These are phyloP conservation scores for Irena cyanogastra DNA, from an alignment of 2,113 vertebrate species.

Conservation along the genomic window DNA sequence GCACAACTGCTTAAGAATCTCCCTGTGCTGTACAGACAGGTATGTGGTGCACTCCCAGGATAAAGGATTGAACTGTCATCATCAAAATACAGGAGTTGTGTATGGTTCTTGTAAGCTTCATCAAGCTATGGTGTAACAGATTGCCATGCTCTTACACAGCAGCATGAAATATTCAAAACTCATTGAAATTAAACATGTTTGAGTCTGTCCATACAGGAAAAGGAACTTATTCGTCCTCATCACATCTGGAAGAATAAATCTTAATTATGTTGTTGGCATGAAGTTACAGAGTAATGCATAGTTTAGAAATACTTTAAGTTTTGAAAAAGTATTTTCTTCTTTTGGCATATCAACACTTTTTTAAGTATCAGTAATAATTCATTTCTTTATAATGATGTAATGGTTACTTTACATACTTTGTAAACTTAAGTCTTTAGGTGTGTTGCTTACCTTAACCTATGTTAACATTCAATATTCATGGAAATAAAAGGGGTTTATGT, in stretches of 20 bases:
- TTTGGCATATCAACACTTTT: neutral
- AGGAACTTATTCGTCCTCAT: neutral
- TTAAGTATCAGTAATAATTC: neutral
- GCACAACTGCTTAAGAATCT: neutral
- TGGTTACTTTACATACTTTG: neutral
- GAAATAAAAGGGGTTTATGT: neutral
- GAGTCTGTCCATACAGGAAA: neutral
- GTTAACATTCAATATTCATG: neutral
- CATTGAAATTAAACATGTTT: neutral
- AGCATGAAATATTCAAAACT: neutral
- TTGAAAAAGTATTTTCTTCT: neutral
- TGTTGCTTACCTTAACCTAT: neutral
- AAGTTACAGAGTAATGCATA: neutral
- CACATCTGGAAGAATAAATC: neutral
- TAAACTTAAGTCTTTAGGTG: neutral
- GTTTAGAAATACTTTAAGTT: neutral
- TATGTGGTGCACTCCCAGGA: neutral
- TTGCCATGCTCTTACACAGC: neutral
- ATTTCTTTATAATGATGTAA: neutral
- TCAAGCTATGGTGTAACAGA: neutral
- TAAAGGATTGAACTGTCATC: neutral
- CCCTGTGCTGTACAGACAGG: neutral
- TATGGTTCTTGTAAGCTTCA: neutral
- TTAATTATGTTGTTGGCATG: neutral
- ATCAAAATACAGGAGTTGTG: neutral